These are phyloP conservation scores for Heliconius sara DNA, from an alignment of 2,888 invertebrate genomes.

Conservation along the genomic window DNA sequence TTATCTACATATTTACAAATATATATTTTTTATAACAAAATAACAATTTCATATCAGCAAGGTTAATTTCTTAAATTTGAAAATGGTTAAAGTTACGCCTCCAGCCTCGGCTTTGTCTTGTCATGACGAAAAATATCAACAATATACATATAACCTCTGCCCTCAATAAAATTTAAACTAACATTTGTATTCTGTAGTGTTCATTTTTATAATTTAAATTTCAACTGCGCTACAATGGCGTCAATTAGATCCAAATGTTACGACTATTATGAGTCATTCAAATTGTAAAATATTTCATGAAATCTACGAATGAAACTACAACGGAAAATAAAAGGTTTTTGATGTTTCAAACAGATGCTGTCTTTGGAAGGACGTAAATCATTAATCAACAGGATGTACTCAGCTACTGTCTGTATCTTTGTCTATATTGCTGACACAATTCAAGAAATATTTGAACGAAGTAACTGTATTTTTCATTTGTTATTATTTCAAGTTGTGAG, in stretches of 20 bases:
- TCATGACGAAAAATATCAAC: too few relatives aligned
- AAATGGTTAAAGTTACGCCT: too few relatives aligned
- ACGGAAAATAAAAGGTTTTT: constrained; percentile 7
- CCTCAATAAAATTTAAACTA: too few relatives aligned
- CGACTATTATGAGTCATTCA: background rate
- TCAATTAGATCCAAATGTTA: constrained; percentile 1
- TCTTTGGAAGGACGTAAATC: constrained; percentile 9
- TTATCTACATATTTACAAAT: background rate
- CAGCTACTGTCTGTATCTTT: background rate
- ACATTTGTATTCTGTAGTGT: background rate
- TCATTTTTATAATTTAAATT: background rate
- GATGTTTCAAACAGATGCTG: constrained; percentile 24
- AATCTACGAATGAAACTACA: constrained; percentile 10
- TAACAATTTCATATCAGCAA: background rate
- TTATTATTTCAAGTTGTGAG: background rate
- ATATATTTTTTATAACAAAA: background rate
- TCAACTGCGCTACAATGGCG: background rate
- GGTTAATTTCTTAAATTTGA: too few relatives aligned
- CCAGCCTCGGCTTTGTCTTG: too few relatives aligned
- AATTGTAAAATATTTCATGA: constrained; percentile 4
- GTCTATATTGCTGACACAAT: constrained; percentile 9
- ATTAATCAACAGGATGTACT: constrained; percentile 13
- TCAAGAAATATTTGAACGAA: background rate
- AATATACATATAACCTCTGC: too few relatives aligned
- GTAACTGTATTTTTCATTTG: background rate